Base-by-base conservation (phyloP, 2,113 vertebrate species). In the Tychaedon coryphoeus region DNA sequence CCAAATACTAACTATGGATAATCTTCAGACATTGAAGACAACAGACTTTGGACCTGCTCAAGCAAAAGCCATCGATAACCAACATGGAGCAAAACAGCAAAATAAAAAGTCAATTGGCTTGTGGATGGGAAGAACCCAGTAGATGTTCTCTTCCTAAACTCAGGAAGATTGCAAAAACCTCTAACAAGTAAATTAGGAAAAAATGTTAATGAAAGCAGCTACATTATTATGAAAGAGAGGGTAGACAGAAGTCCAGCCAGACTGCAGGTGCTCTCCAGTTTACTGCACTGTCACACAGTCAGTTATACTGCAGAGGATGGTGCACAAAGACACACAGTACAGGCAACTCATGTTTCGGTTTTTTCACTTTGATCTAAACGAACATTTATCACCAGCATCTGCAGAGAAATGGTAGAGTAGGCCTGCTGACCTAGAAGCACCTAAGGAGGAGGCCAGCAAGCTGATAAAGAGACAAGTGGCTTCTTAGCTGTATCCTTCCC, bases 321-420 rank as follows among this genome's bases (percentile, higher is more conserved):
- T 3, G 31, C 43, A 9, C 3, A 42, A 1, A 26, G n/a, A 34
- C 20, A 45, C 0, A 2, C 20, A n/a, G 48, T 0, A 61, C 45
- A 29, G 45, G 50, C 58, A 53, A 76, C 54, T 69, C 75, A 12
- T 1, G 5, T 23, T 57, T 3, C 34, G 45, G 1, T 4, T n/a
- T 53, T 66, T 62, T n/a, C 42, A 17, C 65, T 85, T 70, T 60
- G 38, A 78, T 57, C 57, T 87, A 38, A 82, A 67, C 25, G 71
- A 31, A 48, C 24, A 29, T 40, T 80, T 70, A 70, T 71, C 51
- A 40, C 19, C 11, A 45, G 4, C 16, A 66, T 14, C 34, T n/a
- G 28, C 3, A 54, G 6, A 47, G 16, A 62, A 48, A 61, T 0
- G 1, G 19, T 2, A 77, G 51, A 81, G 50, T n/a, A 12, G 34